These are phyloP conservation scores for Glossophaga mutica DNA, from an alignment of 2,797 vertebrate genomes.

Conservation along the genomic window DNA sequence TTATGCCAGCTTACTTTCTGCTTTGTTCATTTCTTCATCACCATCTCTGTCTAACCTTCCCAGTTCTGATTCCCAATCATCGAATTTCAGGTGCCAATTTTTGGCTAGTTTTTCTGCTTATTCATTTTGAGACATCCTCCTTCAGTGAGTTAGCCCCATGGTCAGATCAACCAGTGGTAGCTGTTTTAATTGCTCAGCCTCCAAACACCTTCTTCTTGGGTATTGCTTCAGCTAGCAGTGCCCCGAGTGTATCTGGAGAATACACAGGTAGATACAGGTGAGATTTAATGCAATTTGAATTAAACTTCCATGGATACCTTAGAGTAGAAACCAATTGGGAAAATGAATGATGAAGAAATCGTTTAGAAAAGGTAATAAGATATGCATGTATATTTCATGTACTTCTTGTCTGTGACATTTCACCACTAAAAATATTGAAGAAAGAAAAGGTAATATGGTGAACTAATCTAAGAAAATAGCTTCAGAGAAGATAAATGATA, in stretches of 20 bases:
- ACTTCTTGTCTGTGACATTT: neutral
- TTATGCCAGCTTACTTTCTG: neutral
- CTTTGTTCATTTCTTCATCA: neutral
- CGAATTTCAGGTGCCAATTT: neutral
- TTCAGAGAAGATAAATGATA: slow-evolving; percentile 1
- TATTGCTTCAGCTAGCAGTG: neutral
- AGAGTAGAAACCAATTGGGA: neutral
- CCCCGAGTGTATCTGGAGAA: neutral
- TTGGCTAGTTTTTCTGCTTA: neutral
- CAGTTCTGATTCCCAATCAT: neutral
- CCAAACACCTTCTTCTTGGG: neutral
- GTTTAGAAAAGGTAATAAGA: neutral
- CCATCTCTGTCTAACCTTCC: neutral
- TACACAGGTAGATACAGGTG: neutral
- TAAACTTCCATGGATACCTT: neutral
- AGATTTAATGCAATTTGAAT: neutral
- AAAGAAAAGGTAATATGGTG: neutral
- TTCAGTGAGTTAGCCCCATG: neutral
- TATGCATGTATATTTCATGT: neutral
- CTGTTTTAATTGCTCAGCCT: neutral
- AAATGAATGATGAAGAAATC: neutral
- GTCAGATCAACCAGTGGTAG: too few relatives aligned
- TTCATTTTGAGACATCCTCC: neutral
- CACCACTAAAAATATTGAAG: neutral
- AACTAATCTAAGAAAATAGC: neutral